Evolutionary conservation across 2,113 vertebrate genomes (phyloP).

Genomic region (Malurus melanocephalus): DNA sequence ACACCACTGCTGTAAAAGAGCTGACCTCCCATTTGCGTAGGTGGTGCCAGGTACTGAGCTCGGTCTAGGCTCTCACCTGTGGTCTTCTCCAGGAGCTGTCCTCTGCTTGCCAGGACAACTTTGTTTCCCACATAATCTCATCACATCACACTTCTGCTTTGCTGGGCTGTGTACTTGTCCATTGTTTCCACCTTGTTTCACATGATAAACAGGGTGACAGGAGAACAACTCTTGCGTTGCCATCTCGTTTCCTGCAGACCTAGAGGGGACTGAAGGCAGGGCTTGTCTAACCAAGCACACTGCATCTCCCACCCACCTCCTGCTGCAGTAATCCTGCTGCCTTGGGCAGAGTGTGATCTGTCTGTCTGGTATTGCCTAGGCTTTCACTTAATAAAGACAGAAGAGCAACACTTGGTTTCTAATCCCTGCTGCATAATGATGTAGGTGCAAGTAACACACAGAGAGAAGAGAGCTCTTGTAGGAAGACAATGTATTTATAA

Average conservation of each 20-base stretch:
- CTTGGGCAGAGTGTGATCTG: neutral
- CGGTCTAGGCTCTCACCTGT: neutral
- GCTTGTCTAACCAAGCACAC: neutral
- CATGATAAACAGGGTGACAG: neutral
- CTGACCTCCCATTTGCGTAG: neutral
- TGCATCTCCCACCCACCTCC: neutral
- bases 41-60: neutral
- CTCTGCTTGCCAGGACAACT: neutral
- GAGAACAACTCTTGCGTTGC: neutral
- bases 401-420: neutral
- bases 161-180: neutral
- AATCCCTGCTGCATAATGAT: neutral
- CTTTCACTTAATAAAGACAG: neutral
- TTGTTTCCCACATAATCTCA: neutral
- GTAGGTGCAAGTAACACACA: neutral
- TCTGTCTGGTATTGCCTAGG: neutral
- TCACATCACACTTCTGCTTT: neutral
- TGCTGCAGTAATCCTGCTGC: neutral
- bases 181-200: neutral
- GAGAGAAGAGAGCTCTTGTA: neutral
- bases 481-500: slow-evolving; percentile 56
- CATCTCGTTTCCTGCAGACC: neutral
- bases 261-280: neutral
- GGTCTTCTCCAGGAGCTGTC: neutral
- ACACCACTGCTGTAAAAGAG: neutral